Base-by-base conservation (phyloP, 2,888 invertebrate genomes). In the Keiferia lycopersicella region DNA sequence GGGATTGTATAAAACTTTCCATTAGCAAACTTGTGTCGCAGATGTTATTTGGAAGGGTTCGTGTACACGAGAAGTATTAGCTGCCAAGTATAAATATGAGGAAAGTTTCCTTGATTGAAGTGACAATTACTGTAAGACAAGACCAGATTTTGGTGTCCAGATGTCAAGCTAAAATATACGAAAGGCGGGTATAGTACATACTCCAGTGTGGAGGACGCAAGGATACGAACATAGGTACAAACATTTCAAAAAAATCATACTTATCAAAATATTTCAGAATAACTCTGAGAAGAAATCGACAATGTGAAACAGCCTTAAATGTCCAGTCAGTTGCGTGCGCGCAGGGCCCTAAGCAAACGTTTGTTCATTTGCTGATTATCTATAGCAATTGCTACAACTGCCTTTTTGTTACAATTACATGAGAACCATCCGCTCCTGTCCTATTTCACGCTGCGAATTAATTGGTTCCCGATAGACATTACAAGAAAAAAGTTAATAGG, bases 281-380 rank as follows among this genome's bases (percentile, higher is more conserved):
- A n/a, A n/a, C n/a, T n/a, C n/a, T n/a, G n/a, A n/a, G n/a, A n/a
- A n/a, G 26, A 26, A 26, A 26, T 11, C 2, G 22, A 20, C 22
- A 12, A 26, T 53, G 53, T 53, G 53, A 14, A 26, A 0, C 14
- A 26, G 14, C 0, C 66, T 67, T 72, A 73, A n/a, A n/a, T n/a
- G n/a, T 10, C 11, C 3, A 7, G n/a, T n/a, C 45, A 22, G 60
- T 79, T 73, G 77, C 78, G 79, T 80, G 78, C 69, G 66, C 70
- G 65, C 68, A 63, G 57, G 34, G 8, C 66, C 57, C 64, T 73
- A 69, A 69, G 66, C 60, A 58, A 66, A 63, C 60, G 58, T 64
- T 61, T 64, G 53, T 61, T 67, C 66, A 67, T 64, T 56, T 34
- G 57, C 64, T 63, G 58, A 63, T 67, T 69, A 67, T 65, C 65